Conservation (phyloP, 2,888 invertebrate species). For the Dasypolia templi region DNA sequence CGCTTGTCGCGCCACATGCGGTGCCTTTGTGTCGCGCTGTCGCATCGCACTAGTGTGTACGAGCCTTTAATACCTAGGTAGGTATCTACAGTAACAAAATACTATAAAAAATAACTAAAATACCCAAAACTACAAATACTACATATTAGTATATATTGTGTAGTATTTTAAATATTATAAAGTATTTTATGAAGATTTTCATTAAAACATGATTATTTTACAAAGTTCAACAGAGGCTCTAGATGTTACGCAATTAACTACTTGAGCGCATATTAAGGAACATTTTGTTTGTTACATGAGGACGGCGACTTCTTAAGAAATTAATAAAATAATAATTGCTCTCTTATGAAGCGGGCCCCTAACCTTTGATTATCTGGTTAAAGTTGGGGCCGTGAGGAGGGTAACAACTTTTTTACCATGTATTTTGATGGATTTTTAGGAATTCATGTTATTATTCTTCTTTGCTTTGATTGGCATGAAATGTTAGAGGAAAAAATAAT, state of each 20-base stretch:
- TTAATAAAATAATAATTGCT: constrained; percentile 83
- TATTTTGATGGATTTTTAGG: neutral
- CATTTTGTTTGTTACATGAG: constrained; percentile 60
- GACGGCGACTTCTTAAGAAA: constrained; percentile 71
- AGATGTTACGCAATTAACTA: constrained; percentile 66
- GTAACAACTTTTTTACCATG: neutral
- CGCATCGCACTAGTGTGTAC: no score
- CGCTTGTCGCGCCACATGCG: no score
- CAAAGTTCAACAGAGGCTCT: constrained; percentile 49
- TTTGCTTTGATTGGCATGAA: neutral
- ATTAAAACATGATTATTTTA: constrained; percentile 46
- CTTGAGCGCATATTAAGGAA: constrained; percentile 70
- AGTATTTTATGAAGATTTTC: constrained; percentile 48
- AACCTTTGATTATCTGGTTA: constrained; percentile 72
- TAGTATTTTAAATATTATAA: no score
- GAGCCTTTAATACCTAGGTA: neutral
- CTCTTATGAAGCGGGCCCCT: constrained; percentile 69
- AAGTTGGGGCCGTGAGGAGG: constrained; percentile 58
- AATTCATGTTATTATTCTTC: neutral
- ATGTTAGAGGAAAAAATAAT: no score
- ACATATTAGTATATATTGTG: no score
- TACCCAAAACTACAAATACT: no score
- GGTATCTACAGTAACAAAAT: constrained; percentile 15
- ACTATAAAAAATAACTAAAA: no score
- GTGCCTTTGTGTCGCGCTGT: no score